Evolutionary conservation across 2,113 vertebrate genomes (phyloP), one percentile per base, ranked within the genome.

Genomic region (Passer montanus): DNA sequence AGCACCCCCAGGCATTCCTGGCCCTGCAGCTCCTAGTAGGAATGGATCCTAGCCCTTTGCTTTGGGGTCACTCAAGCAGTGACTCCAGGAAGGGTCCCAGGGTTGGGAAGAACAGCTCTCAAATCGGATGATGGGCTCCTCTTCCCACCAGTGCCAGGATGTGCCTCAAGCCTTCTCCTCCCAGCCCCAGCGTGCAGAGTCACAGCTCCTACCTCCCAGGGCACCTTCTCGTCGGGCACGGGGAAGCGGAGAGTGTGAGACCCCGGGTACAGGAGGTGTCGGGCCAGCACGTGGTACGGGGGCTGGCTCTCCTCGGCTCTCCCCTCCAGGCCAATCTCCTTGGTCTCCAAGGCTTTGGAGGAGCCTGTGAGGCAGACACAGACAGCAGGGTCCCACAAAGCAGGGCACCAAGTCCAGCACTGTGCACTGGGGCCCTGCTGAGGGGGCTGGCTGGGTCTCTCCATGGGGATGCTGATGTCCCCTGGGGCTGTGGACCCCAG

Each of bases 221-320:
- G 98, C 66, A 99, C 99, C 91, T 99, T 99, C 98, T 99, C 99
- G 13, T 99, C 98, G 0, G 99, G 99, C 89, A 99, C 99, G 0
- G 99, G 99, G 95, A 99, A 99, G 44, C 99, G 98, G 1, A 62
- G 70, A 18, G 98, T 53, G 27, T 95, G 97, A 77, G 98, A 98
- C 69, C 78, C 89, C 1, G 99, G 98, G 86, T 99, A 99, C 13
- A 97, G 85, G 39, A 99, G 97, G 68, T 98, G 98, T 44, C 99
- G 98, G 53, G 99, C 98, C 0, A 98, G 98, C 66, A 98, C 96
- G 0, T 99, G 99, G 84, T 84, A 95, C 0, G 49, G 12, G 9
- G 96, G 72, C 0, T 28, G 86, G 14, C 16, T 58, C 7, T 96
- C 96, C 50, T 97, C 75, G 0, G 72, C 24, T 39, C 89, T 84